phyloP scores from a whole-genome alignment of 2,888 invertebrate genomes.

The Glyphotaelius pellucidus region DNA sequence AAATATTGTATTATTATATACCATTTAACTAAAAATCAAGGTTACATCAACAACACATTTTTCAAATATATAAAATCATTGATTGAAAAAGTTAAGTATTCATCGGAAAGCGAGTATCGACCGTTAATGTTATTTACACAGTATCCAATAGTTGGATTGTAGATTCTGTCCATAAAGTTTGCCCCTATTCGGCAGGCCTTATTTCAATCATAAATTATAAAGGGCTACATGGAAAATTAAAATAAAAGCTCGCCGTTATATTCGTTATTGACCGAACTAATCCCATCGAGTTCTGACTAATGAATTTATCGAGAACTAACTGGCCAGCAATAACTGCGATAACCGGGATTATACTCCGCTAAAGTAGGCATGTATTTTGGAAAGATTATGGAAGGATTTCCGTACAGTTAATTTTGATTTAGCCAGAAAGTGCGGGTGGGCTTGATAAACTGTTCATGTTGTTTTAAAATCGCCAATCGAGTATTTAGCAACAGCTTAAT shows the following conservation, averaged over 20 bases:
- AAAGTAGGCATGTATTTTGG: constrained; percentile 37
- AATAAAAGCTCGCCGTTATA: constrained; percentile 17
- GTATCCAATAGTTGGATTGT: neutral
- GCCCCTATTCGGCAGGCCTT: neutral
- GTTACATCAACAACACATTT: neutral
- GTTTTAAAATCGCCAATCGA: neutral
- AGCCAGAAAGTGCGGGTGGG: constrained; percentile 11
- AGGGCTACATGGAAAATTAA: constrained; percentile 18
- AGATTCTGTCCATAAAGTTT: constrained; percentile 2
- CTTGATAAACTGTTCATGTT: neutral
- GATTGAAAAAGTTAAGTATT: neutral
- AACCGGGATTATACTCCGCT: constrained; percentile 7
- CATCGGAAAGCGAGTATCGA: neutral
- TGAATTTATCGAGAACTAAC: constrained; percentile 40
- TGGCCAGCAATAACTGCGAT: constrained; percentile 31
- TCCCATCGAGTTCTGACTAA: constrained; percentile 11
- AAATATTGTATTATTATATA: neutral
- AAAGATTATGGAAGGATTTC: constrained; percentile 38
- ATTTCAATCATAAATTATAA: constrained; percentile 5
- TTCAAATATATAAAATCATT: neutral
- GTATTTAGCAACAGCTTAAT: neutral
- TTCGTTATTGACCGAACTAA: constrained; percentile 30
- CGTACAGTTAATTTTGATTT: constrained; percentile 25
- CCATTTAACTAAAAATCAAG: neutral
- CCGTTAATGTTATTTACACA: neutral